phyloP scores from a whole-genome alignment of 2,888 invertebrate genomes.

The Teleogryllus oceanicus region DNA sequence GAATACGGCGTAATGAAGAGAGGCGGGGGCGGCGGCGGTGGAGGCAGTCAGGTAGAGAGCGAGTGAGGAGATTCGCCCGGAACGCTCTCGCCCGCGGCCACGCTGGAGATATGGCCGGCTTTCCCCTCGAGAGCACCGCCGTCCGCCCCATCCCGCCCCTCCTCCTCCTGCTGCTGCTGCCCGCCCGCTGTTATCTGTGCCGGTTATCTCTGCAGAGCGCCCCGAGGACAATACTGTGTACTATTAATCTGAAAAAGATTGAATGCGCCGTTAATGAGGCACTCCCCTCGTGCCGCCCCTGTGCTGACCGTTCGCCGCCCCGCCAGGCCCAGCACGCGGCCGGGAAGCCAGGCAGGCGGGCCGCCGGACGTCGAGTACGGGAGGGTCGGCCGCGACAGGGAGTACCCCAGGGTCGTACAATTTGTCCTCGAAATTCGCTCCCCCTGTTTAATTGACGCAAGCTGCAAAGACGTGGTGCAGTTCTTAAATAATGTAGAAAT shows the following conservation, averaged over 20 bases:
- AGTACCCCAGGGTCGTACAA: too few species aligned
- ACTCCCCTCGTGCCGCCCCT: neutral
- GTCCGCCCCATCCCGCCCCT: too few species aligned
- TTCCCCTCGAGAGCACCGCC: neutral
- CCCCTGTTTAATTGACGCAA: too few species aligned
- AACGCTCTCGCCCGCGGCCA: neutral
- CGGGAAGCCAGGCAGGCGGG: too few species aligned
- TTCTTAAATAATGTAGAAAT: too few species aligned
- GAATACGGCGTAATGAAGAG: constrained; percentile 19
- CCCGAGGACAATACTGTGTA: constrained; percentile 2
- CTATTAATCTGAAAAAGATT: constrained; percentile 9
- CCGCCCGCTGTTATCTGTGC: neutral
- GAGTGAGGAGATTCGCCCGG: constrained; percentile 3
- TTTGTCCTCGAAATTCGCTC: too few species aligned
- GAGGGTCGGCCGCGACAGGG: too few species aligned
- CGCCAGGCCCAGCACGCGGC: too few species aligned
- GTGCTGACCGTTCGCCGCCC: neutral
- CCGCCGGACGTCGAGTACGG: too few species aligned
- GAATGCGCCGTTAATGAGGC: constrained; percentile 9
- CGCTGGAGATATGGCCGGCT: neutral
- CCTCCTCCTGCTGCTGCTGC: neutral
- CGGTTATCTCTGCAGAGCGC: neutral
- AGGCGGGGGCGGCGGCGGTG: constrained; percentile 19
- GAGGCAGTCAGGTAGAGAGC: constrained; percentile 1
- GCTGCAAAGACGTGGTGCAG: too few species aligned